Percentiles rank a stretch among this genome's conserved stretches.
Conservation (phyloP, 2,888 invertebrate species). For the Eupithecia inturbata region DNA sequence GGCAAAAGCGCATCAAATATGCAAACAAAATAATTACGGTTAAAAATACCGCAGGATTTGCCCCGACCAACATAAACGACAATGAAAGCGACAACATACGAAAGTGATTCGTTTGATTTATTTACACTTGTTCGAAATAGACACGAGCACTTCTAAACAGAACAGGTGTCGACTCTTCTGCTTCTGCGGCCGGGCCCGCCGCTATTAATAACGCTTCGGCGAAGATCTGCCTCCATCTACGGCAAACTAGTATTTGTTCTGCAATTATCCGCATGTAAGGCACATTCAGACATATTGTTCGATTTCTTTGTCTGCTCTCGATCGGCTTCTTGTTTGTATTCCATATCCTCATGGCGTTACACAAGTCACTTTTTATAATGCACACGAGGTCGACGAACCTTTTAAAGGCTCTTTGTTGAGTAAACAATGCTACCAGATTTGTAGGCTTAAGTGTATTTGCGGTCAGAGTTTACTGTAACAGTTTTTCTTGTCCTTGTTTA, state of each 20-base stretch:
- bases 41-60: neutral
- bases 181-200: conserved; percentile 66
- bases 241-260: conserved; percentile 73
- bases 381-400: conserved; percentile 66
- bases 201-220: conserved; percentile 77
- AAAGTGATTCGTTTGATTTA: conserved; percentile 80
- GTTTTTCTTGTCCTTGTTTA: conserved; percentile 44
- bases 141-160: conserved; percentile 76
- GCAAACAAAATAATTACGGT: neutral
- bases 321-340: conserved; percentile 56
- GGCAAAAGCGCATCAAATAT: neutral
- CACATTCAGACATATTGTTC: conserved; percentile 69
- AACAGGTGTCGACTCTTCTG: conserved; percentile 79
- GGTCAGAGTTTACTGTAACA: conserved; percentile 56
- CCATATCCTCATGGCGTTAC: conserved; percentile 53
- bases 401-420: conserved; percentile 64
- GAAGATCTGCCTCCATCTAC: conserved; percentile 75
- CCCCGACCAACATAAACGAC: conserved; percentile 35
- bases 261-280: conserved; percentile 66
- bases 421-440: conserved; percentile 65
- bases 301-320: conserved; percentile 63
- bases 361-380: conserved; percentile 56
- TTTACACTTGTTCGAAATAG: conserved; percentile 81
- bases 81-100: conserved; percentile 80
- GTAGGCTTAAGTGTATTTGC: conserved; percentile 58